Percentiles rank a stretch among this genome's conserved stretches.
These are phyloP conservation scores for Amphipoea oculea DNA, from an alignment of 2,888 invertebrate species.

Conservation along the genomic window DNA sequence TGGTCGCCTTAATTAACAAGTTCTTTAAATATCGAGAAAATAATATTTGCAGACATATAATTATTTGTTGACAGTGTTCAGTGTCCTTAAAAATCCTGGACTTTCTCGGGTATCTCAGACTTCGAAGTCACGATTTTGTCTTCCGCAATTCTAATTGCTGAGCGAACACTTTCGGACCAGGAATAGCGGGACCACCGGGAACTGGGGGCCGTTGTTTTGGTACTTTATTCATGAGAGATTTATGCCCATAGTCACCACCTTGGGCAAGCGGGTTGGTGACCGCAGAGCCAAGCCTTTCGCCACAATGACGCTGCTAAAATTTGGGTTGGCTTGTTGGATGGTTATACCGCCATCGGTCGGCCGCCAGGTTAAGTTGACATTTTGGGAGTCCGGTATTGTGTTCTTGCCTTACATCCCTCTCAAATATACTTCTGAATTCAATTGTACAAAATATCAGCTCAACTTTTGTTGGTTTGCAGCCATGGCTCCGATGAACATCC, in stretches of 20 bases:
- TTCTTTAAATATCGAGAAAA: no score
- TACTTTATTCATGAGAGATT: neutral
- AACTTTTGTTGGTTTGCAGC: constrained; percentile 35
- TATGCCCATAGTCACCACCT: neutral
- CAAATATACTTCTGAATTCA: neutral
- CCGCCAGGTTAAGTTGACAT: neutral
- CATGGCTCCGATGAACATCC: constrained; percentile 31
- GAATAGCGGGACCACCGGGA: neutral
- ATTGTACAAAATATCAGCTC: neutral
- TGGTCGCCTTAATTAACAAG: no score
- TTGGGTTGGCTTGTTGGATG: neutral
- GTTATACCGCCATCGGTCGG: neutral
- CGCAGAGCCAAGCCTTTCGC: neutral
- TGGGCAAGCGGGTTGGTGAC: neutral
- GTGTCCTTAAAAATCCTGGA: neutral
- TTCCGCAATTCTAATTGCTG: neutral
- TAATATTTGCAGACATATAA: no score
- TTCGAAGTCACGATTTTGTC: neutral
- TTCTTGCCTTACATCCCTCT: no score
- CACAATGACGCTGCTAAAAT: neutral
- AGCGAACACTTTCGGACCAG: neutral
- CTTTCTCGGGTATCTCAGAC: neutral
- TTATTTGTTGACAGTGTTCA: neutral
- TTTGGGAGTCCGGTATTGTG: neutral
- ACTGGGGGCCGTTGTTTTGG: neutral